Conservation (phyloP, 2,113 vertebrate genomes). For the Trichomycterus rosablanca region DNA sequence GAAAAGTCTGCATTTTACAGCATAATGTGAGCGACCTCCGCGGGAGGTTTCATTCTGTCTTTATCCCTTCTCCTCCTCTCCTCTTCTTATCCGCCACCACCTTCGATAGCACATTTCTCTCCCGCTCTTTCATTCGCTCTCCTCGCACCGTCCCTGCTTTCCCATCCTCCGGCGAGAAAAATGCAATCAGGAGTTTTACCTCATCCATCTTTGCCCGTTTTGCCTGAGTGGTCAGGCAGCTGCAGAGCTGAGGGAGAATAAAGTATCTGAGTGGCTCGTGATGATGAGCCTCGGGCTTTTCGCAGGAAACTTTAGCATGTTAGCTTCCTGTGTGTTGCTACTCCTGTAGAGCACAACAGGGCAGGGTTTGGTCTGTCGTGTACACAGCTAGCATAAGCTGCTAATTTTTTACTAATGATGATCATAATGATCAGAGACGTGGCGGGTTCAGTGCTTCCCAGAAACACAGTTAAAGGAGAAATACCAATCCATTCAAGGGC, state of each 20-base stretch:
- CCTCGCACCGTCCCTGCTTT: slow-evolving; percentile 18
- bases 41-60: neutral
- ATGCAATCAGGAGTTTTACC: slow-evolving; percentile 32
- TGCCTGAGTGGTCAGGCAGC: slow-evolving; percentile 31
- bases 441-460: too few relatives aligned
- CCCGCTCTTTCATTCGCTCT: slow-evolving; percentile 1
- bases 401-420: too few relatives aligned
- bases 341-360: neutral
- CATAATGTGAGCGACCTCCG: too few relatives aligned
- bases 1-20: too few relatives aligned
- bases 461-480: too few relatives aligned
- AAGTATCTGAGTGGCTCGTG: slow-evolving; percentile 19
- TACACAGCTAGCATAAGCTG: too few relatives aligned
- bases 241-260: slow-evolving; percentile 23
- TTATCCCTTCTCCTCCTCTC: neutral
- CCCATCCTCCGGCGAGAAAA: slow-evolving; percentile 28
- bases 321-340: slow-evolving; percentile 11
- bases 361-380: too few relatives aligned
- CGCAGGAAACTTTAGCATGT: slow-evolving; percentile 22
- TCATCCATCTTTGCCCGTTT: slow-evolving; percentile 31
- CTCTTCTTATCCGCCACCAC: neutral
- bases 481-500: too few relatives aligned
- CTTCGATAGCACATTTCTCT: slow-evolving; percentile 3
- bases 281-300: slow-evolving; percentile 20
- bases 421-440: too few relatives aligned